A percentile compares a stretch with the other conserved stretches of the same genome.
These are phyloP conservation scores for Synanthedon myopaeformis DNA, from an alignment of 2,888 invertebrate species.

Conservation along the genomic window DNA sequence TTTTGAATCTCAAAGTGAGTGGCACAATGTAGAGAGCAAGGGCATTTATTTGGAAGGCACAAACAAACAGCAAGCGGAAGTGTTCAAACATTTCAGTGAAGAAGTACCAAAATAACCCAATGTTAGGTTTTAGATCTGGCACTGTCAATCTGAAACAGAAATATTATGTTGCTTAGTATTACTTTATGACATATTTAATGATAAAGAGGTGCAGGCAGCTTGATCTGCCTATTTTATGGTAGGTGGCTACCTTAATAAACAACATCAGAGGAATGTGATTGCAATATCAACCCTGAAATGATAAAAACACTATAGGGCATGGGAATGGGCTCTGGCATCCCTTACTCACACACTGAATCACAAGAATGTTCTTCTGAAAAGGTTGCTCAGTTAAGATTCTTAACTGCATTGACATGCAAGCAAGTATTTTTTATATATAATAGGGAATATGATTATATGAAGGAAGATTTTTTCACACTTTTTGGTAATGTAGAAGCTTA, in stretches of 20 bases:
- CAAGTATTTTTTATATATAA: no score
- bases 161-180: constrained; percentile 7
- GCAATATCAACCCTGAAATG: neutral
- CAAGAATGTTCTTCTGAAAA: no score
- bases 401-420: no score
- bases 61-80: constrained; percentile 93
- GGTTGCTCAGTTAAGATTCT: no score
- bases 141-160: constrained; percentile 80
- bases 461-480: no score
- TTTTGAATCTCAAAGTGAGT: constrained; percentile 80
- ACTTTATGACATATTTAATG: neutral
- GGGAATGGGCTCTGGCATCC: no score
- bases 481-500: no score
- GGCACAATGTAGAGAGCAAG: constrained; percentile 92
- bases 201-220: neutral
- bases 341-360: no score
- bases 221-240: no score
- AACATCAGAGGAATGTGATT: neutral
- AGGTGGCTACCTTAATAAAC: no score
- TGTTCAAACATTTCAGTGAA: constrained; percentile 99
- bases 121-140: constrained; percentile 95
- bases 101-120: constrained; percentile 99
- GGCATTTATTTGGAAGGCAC: constrained; percentile 96
- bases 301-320: no score
- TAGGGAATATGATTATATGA: no score